These are phyloP conservation scores for Sebastolobus alascanus DNA, from an alignment of 2,797 vertebrate species.

Conservation along the genomic window DNA sequence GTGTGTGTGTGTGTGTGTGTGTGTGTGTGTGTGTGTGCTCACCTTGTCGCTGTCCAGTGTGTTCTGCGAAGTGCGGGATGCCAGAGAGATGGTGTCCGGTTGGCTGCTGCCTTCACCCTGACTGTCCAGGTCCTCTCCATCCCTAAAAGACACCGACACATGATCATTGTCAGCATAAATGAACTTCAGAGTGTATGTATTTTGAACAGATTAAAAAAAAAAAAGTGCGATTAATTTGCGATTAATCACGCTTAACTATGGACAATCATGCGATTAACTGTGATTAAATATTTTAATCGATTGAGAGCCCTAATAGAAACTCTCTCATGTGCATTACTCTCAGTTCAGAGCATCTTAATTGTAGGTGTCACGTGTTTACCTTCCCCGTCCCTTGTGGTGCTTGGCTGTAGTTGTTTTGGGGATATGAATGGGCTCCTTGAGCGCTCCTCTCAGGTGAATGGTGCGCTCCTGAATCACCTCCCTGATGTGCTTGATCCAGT, in stretches of 20 bases:
- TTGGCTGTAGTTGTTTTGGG: constrained; percentile 94
- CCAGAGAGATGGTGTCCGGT: constrained; percentile 98
- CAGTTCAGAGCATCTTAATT: too few species aligned
- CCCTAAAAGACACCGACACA: constrained; percentile 80
- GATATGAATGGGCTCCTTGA: constrained; percentile 98
- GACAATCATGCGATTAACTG: too few species aligned
- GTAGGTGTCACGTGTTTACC: constrained; percentile 73
- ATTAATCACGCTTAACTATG: too few species aligned
- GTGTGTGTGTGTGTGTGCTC: constrained; percentile 21
- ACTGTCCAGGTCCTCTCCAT: constrained; percentile 97
- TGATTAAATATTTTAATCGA: not conserved
- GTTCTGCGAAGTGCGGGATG: constrained; percentile 98
- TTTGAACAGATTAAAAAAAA: too few species aligned
- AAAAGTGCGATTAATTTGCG: too few species aligned
- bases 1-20: not conserved
- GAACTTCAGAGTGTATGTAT: not conserved
- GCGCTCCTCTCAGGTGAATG: constrained; percentile 96
- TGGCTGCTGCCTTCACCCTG: constrained; percentile 99
- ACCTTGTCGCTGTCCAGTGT: constrained; percentile 99
- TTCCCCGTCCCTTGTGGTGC: constrained; percentile 92
- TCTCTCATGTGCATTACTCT: not conserved
- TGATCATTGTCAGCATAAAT: not conserved
- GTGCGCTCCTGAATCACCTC: constrained; percentile 99
- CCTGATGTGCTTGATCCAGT: constrained; percentile 99
- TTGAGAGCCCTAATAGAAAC: too few species aligned